Evolutionary conservation across 2,113 vertebrate species (phyloP), one percentile per base, ranked within the genome.

Genomic region (Prunella fulvescens): DNA sequence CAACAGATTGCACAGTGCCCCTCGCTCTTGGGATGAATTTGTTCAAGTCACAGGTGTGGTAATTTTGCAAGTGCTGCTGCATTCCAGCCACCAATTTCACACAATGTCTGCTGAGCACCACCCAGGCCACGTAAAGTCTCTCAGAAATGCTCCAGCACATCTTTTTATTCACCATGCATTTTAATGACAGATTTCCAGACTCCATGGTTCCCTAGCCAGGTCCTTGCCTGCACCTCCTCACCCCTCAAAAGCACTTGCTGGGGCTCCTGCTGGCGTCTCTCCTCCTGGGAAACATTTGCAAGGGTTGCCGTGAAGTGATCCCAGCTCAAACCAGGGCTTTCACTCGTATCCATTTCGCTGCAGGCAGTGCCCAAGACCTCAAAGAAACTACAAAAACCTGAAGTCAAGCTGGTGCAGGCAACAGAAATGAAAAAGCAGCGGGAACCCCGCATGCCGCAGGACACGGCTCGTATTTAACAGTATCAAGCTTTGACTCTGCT

Each of bases 311-410:
- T 25, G 81, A 82, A 66, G 31, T 0, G 10, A 78, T 12, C 56
- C 57, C 60, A 62, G 67, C 92, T 51, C 42, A 37, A 76, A 48
- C 20, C 81, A 48, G 31, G 44, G 61, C 39, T 67, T 39, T 66
- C 47, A 35, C 39, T 71, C 1, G 0, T 39, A 57, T 35, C 15
- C 14, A 2, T 16, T 50, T 8, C 2, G 3, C 83, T 60, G 53
- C 79, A 92, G 71, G 53, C 71, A 16, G 54, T 29, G 81, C 72
- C 67, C 69, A 31, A 78, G 22, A 61, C 58, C 70, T 76, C 78
- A 73, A 57, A 71, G 61, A 47, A 87, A 73, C 76, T 51, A 45
- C 71, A 84, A 74, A 92, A 72, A 22, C 37, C 23, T 44, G 26
- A 80, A 86, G 82, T 33, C 17, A 80, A 70, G 80, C 71, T 19